phyloP scores from a whole-genome alignment of 2,888 invertebrate genomes.

The Abrostola tripartita region DNA sequence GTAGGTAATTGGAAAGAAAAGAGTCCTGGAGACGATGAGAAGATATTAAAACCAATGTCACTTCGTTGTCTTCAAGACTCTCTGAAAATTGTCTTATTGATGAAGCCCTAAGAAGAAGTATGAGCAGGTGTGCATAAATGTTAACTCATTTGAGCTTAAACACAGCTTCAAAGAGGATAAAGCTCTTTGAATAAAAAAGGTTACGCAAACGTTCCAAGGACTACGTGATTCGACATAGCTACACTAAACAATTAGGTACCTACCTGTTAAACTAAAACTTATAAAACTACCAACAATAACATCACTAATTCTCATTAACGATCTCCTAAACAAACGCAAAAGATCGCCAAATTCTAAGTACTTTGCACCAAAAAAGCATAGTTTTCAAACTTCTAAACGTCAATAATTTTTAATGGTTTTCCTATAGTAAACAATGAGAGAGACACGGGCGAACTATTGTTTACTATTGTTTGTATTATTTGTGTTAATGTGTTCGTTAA shows the following conservation, averaged over 20 bases:
- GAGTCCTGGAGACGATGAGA: no score
- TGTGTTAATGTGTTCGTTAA: conserved; percentile 78
- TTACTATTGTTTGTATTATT: conserved; percentile 71
- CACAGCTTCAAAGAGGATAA: neutral
- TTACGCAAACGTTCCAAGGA: conserved; percentile 20
- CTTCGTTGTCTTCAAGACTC: no score
- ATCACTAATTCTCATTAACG: conserved; percentile 60
- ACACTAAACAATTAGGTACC: conserved; percentile 12
- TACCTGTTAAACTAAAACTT: conserved; percentile 46
- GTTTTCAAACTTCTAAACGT: conserved; percentile 56
- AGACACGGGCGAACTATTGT: conserved; percentile 60
- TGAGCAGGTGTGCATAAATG: no score
- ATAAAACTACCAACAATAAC: conserved; percentile 57
- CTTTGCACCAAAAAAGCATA: conserved; percentile 63
- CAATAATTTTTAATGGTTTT: conserved; percentile 85
- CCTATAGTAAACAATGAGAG: conserved; percentile 75
- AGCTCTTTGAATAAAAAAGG: neutral
- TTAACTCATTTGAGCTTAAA: no score
- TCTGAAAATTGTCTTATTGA: no score
- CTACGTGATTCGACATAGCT: conserved; percentile 33
- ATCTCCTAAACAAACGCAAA: conserved; percentile 44
- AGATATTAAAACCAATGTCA: no score
- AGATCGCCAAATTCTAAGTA: conserved; percentile 72
- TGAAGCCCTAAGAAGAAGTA: no score
- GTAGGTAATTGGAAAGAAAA: no score